Conservation (phyloP, 2,888 invertebrate species). For the Sphaerophoria taeniata region DNA sequence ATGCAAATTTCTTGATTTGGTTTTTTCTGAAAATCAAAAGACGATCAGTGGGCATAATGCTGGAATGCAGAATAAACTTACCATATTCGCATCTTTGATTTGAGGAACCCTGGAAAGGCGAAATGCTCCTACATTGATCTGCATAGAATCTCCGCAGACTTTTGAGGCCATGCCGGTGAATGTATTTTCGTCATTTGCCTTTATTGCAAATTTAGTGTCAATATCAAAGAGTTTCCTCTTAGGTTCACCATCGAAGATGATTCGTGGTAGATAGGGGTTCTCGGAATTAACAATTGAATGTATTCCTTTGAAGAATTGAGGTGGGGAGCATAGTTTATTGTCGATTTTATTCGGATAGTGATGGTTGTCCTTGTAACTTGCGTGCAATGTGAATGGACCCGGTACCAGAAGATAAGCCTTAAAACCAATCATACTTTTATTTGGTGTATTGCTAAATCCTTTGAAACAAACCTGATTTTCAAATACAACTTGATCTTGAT, state of each 20-base stretch:
- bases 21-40: neutral
- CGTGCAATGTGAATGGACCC: slow-evolving; percentile 77
- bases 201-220: slow-evolving; percentile 74
- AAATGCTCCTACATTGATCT: slow-evolving; percentile 74
- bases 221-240: slow-evolving; percentile 72
- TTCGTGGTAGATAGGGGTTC: slow-evolving; percentile 77
- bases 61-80: slow-evolving; percentile 9
- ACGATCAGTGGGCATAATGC: neutral
- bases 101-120: slow-evolving; percentile 63
- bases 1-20: neutral
- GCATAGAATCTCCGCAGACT: slow-evolving; percentile 75
- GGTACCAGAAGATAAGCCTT: slow-evolving; percentile 75
- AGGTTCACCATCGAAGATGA: slow-evolving; percentile 74
- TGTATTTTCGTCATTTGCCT: slow-evolving; percentile 56
- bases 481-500: slow-evolving; percentile 43
- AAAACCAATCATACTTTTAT: slow-evolving; percentile 6
- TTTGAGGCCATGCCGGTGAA: slow-evolving; percentile 76
- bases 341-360: slow-evolving; percentile 72
- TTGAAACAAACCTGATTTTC: slow-evolving; percentile 15
- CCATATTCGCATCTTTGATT: neutral
- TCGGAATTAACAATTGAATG: slow-evolving; percentile 67
- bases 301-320: slow-evolving; percentile 76
- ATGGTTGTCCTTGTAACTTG: slow-evolving; percentile 75
- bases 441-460: neutral
- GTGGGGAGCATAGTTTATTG: slow-evolving; percentile 67